Evolutionary conservation across 2,113 vertebrate genomes (phyloP).

Genomic region (Philantomba maxwellii): DNA sequence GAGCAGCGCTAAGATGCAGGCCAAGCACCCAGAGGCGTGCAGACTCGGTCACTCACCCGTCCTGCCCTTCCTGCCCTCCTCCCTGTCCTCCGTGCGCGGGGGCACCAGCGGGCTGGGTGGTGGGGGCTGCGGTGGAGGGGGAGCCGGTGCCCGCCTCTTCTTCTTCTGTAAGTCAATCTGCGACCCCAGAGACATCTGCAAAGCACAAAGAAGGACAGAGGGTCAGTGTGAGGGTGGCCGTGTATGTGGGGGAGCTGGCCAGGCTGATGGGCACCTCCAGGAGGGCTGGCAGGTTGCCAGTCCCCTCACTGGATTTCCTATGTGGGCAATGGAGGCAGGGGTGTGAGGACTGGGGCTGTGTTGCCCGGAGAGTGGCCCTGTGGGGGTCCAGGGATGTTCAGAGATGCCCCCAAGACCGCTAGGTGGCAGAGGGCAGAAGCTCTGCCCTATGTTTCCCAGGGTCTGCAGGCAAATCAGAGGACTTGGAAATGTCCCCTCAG

Average conservation of each 20-base stretch:
- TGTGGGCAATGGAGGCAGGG: fast-evolving
- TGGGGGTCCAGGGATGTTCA: not conserved
- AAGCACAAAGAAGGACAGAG: not conserved
- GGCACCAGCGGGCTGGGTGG: constrained; percentile 79
- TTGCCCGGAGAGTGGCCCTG: fast-evolving
- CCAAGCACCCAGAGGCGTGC: constrained; percentile 39
- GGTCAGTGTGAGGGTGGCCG: fast-evolving
- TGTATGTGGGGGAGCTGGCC: fast-evolving
- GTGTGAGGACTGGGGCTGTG: fast-evolving
- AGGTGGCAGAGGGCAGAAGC: not conserved
- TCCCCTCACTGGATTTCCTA: not conserved
- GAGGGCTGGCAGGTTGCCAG: no score
- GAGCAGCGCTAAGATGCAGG: not conserved
- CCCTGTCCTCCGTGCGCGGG: constrained; percentile 84
- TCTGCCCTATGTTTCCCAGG: not conserved
- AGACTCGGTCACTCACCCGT: constrained; percentile 82
- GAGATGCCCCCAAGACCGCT: fast-evolving
- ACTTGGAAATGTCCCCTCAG: fast-evolving
- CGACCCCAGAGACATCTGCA: constrained; percentile 82
- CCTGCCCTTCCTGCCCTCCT: constrained; percentile 88
- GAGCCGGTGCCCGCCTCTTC: constrained; percentile 90
- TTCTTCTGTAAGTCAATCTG: constrained; percentile 84
- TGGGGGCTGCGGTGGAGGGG: constrained; percentile 84
- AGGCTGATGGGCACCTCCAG: fast-evolving
- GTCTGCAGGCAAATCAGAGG: not conserved